Percentiles rank a stretch among this genome's conserved stretches.
phyloP scores from a whole-genome alignment of 2,113 vertebrate species.

The Solea solea region DNA sequence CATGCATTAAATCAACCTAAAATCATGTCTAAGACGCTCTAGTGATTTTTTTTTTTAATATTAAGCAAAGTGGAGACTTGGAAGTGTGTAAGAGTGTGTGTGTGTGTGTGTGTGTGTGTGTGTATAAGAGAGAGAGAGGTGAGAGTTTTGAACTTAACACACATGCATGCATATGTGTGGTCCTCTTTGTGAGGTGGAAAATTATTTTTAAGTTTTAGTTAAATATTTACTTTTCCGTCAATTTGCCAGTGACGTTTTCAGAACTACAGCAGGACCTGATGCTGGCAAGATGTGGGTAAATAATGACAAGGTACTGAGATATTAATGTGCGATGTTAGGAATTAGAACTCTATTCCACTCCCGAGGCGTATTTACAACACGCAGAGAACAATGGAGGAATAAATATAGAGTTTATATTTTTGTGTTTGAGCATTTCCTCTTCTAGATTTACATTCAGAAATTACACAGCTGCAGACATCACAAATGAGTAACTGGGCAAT shows the following conservation, averaged over 20 bases:
- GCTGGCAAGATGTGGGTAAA: conserved; percentile 38
- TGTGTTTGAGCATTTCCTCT: conserved; percentile 50
- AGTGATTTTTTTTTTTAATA: no score
- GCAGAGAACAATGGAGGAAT: conserved; percentile 35
- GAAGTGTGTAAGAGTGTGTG: conserved; percentile 16
- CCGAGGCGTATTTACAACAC: conserved; percentile 23
- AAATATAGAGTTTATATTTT: conserved; percentile 52
- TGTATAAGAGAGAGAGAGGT: conserved; percentile 9
- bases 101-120: conserved; percentile 30
- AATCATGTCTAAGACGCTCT: no score
- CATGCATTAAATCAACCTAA: no score
- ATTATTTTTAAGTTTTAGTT: conserved; percentile 74
- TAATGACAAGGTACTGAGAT: conserved; percentile 23
- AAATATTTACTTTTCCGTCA: conserved; percentile 78
- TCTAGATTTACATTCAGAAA: conserved; percentile 70
- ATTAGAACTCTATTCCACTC: conserved; percentile 25
- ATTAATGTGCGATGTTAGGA: conserved; percentile 44
- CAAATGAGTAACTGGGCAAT: conserved; percentile 76
- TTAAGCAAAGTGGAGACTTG: no score
- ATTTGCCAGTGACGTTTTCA: conserved; percentile 69
- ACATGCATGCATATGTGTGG: conserved; percentile 67
- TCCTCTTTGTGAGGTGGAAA: conserved; percentile 71
- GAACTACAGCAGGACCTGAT: conserved; percentile 47
- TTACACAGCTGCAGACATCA: conserved; percentile 79
- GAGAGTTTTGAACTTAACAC: conserved; percentile 24